A percentile compares a stretch with the other conserved stretches of the same genome.
phyloP scores from a whole-genome alignment of 2,113 vertebrate species.

The Cercocebus atys region DNA sequence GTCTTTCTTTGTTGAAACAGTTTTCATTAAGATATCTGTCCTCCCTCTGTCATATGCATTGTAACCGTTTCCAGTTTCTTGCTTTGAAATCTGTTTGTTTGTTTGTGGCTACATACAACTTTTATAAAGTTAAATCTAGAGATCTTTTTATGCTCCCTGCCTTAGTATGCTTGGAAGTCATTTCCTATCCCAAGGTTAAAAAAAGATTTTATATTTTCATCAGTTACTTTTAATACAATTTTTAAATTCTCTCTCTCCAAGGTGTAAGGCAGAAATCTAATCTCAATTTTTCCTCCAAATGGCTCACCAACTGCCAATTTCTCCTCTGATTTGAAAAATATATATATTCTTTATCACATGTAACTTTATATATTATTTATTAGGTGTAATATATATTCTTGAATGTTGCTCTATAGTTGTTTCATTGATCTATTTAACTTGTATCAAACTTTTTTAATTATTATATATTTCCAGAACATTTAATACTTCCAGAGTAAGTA shows the following conservation, averaged over 20 bases:
- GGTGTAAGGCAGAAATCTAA: not conserved
- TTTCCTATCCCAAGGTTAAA: not conserved
- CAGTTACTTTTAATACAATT: not conserved
- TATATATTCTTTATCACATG: not conserved
- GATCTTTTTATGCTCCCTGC: not conserved
- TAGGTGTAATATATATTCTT: not conserved
- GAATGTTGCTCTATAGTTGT: not conserved
- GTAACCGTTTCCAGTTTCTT: not conserved
- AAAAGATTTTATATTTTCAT: constrained; percentile 32
- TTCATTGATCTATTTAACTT: not conserved
- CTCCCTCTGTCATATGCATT: not conserved
- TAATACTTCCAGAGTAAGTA: not conserved
- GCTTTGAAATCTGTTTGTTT: not conserved
- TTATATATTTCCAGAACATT: not conserved
- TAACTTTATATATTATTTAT: not conserved
- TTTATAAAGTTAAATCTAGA: not conserved
- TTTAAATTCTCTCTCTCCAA: not conserved
- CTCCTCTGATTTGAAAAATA: constrained; percentile 6
- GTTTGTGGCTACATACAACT: not conserved
- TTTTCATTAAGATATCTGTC: not conserved
- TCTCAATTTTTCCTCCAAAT: not conserved
- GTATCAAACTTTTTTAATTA: not conserved
- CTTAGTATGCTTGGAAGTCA: not conserved
- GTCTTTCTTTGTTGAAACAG: not conserved
- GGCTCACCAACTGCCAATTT: not conserved